Base-by-base conservation (phyloP, 1,140 invertebrate genomes). In the Bombus pascuorum region DNA sequence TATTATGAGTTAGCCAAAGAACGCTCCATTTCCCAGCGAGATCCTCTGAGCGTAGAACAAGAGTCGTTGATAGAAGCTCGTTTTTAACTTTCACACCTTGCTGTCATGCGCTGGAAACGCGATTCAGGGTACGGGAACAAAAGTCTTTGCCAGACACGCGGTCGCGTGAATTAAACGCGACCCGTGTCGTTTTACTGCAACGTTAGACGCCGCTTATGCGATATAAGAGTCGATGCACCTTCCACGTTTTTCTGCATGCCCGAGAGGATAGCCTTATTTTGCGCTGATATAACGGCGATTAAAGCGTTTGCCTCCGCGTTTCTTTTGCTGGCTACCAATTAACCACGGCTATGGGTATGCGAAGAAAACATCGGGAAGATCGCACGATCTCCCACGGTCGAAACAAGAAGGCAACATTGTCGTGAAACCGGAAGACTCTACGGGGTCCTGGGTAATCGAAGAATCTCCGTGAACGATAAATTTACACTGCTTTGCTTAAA, bases 181-280 rank as follows among this genome's bases (percentile, higher is more conserved):
- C 47, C 82, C 88, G 89, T 92, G 87, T 92, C 87, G 81, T 90
- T 86, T 91, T 91, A 90, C 86, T 77, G 91, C 88, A 87, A 89
- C 90, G 87, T 85, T 83, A 84, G 72, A 83, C 75, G 78, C 84
- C 70, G 66, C 77, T 57, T 32, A 37, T 37, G 37, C 75, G 86
- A 89, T 90, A 62, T 79, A 72, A 79, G 77, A 89, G 82, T 85
- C 83, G 77, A 85, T 81, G 74, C 74, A 83, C 75, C 71, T 81
- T 57, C 78, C 28, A 32, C 68, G 53, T 57, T 71, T 65, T 75
- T 62, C 75, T n/a, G 47, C 65, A 32, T 42, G 57, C 32, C 72
- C 25, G 3, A 5, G 18, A 25, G 83, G 87, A 86, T 84, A 78
- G 77, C 65, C 75, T 80, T 87, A 83, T 83, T 86, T 86, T 62